Percentiles rank a stretch among this genome's conserved stretches.
Evolutionary conservation across 2,113 vertebrate species (phyloP).

Genomic region (Panthera leo): DNA sequence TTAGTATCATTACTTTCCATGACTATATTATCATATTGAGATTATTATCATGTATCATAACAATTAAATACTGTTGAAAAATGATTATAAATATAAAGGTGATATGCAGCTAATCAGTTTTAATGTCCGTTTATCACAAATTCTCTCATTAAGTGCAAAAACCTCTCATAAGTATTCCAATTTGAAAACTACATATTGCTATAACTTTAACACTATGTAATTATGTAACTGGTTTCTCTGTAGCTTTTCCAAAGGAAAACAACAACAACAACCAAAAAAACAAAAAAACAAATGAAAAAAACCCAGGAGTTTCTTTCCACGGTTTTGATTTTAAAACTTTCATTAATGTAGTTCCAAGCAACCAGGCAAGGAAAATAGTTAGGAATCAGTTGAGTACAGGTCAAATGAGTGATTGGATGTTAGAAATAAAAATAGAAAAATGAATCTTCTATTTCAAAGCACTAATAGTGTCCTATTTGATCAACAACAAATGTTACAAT

Average conservation of each 20-base stretch:
- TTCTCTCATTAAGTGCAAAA: neutral
- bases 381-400: neutral
- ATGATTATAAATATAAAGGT: constrained; percentile 31
- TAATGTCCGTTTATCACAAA: neutral
- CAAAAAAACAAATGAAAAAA: neutral
- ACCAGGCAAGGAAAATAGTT: neutral
- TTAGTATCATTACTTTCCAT: neutral
- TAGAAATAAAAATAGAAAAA: constrained; percentile 25
- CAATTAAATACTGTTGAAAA: constrained; percentile 12
- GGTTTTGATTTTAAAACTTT: neutral
- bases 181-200: constrained; percentile 12
- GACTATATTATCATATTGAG: neutral
- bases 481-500: neutral
- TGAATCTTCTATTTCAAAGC: neutral
- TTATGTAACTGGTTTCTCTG: neutral
- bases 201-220: neutral
- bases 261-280: neutral
- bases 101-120: neutral
- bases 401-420: neutral
- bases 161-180: neutral
- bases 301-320: neutral
- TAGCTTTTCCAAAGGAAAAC: neutral
- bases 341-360: neutral
- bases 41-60: neutral
- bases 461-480: neutral